phyloP scores from a whole-genome alignment of 2,797 vertebrate species.

The Coregonus ussuriensis region DNA sequence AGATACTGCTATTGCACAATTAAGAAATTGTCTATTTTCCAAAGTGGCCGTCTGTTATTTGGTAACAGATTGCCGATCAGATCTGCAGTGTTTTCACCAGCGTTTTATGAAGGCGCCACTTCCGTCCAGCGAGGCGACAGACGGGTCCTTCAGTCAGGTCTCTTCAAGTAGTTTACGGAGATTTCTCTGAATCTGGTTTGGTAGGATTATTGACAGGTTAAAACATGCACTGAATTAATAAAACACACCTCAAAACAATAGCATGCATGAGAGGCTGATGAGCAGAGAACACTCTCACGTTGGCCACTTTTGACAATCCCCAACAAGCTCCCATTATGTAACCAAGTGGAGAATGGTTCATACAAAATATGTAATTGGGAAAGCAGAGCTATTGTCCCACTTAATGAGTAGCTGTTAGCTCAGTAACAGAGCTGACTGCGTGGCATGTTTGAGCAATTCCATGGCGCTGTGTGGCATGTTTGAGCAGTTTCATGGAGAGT shows the following conservation, averaged over 20 bases:
- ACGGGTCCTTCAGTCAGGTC: slow-evolving; percentile 52
- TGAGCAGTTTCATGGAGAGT: not conserved
- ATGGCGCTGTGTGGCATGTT: not conserved
- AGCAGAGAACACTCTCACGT: not conserved
- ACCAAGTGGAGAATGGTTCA: too few relatives aligned
- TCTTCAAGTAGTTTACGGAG: slow-evolving; percentile 73
- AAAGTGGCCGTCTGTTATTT: slow-evolving; percentile 29
- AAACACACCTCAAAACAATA: not conserved
- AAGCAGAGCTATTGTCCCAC: not conserved
- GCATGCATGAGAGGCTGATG: not conserved
- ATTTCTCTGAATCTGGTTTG: slow-evolving; percentile 65
- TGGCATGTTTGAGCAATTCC: not conserved
- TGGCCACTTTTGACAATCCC: not conserved
- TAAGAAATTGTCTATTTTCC: slow-evolving; percentile 30
- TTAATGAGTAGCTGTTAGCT: not conserved
- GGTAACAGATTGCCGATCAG: slow-evolving; percentile 25
- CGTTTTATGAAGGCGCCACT: slow-evolving; percentile 18
- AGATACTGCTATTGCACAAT: slow-evolving; percentile 67
- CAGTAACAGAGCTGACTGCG: not conserved
- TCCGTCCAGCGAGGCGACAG: slow-evolving; percentile 15
- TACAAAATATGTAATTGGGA: slow-evolving; percentile 2
- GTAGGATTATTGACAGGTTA: not conserved
- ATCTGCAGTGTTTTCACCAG: slow-evolving; percentile 11
- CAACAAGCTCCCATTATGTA: too few relatives aligned
- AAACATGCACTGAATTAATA: not conserved